A percentile compares a stretch with the other conserved stretches of the same genome.
These are phyloP conservation scores for Phragmatobia fuliginosa DNA, from an alignment of 2,888 invertebrate species.

Conservation along the genomic window DNA sequence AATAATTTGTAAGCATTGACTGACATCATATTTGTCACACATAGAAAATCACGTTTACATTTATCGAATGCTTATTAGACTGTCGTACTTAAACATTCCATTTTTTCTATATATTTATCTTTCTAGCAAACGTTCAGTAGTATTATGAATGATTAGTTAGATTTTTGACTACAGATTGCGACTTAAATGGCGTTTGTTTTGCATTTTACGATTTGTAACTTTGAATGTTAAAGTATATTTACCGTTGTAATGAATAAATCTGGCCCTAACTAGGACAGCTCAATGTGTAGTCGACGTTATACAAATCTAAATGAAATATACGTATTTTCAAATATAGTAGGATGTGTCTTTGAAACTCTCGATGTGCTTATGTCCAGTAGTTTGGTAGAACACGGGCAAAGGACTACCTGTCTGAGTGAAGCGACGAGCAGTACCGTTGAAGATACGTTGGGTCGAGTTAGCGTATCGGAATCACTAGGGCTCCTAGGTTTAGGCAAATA, in stretches of 20 bases:
- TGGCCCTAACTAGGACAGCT: slow-evolving; percentile 82
- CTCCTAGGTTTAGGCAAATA: slow-evolving; percentile 81
- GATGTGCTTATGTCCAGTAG: slow-evolving; percentile 85
- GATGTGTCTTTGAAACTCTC: slow-evolving; percentile 84
- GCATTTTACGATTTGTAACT: slow-evolving; percentile 70
- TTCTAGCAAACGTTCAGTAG: slow-evolving; percentile 70
- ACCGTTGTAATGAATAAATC: slow-evolving; percentile 62
- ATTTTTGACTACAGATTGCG: slow-evolving; percentile 65
- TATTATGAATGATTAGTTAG: slow-evolving; percentile 70
- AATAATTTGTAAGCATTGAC: slow-evolving; percentile 75
- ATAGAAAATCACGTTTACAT: slow-evolving; percentile 59
- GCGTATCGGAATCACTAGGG: slow-evolving; percentile 72
- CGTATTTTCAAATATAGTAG: slow-evolving; percentile 80
- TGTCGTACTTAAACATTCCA: slow-evolving; percentile 86
- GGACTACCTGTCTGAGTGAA: slow-evolving; percentile 41
- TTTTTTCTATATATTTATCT: slow-evolving; percentile 76
- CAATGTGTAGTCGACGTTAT: slow-evolving; percentile 80
- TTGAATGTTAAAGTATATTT: slow-evolving; percentile 62
- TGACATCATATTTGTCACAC: slow-evolving; percentile 77
- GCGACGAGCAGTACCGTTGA: slow-evolving; percentile 39
- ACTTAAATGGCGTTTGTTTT: slow-evolving; percentile 69
- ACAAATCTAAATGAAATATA: slow-evolving; percentile 66
- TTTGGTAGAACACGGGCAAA: slow-evolving; percentile 68
- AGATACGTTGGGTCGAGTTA: slow-evolving; percentile 49
- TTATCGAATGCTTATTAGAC: slow-evolving; percentile 78